Percentiles rank a stretch among this genome's conserved stretches.
phyloP scores from a whole-genome alignment of 1,140 invertebrate genomes.

The Neodiprion fabricii region DNA sequence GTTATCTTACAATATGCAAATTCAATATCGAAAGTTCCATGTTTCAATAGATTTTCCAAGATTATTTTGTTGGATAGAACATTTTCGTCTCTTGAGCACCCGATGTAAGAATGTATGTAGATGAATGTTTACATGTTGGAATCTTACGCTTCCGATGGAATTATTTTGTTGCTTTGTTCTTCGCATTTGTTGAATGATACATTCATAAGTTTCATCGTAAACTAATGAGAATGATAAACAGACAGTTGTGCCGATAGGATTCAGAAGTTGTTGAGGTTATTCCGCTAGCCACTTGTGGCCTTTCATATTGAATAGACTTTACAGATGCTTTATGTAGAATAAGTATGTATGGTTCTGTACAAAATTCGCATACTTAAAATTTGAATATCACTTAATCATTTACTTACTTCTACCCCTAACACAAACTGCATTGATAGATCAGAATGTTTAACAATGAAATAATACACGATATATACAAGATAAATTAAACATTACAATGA shows the following conservation, averaged over 20 bases:
- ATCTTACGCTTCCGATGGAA: too few species aligned
- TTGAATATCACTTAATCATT: too few species aligned
- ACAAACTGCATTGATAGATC: not conserved
- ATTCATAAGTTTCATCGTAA: not conserved
- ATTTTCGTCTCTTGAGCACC: too few species aligned
- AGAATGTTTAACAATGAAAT: conserved; percentile 6
- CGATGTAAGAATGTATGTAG: too few species aligned
- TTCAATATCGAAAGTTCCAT: not conserved
- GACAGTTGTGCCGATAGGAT: not conserved
- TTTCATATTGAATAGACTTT: too few species aligned
- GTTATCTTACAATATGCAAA: too few species aligned
- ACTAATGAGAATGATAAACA: not conserved
- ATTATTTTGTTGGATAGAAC: not conserved
- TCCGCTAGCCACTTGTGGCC: not conserved
- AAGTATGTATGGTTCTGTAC: not conserved
- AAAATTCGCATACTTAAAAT: not conserved
- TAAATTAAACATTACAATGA: not conserved
- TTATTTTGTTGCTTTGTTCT: not conserved
- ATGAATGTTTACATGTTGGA: too few species aligned
- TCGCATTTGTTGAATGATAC: not conserved
- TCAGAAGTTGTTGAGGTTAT: not conserved
- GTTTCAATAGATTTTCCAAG: not conserved
- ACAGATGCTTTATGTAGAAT: not conserved
- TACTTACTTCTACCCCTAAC: not conserved
- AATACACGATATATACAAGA: conserved; percentile 5